Percentiles rank a stretch among this genome's conserved stretches.
Evolutionary conservation across 64 coral and sea anemone genomes (phyloP).

Genomic region (Cladopsammia gracilis): DNA sequence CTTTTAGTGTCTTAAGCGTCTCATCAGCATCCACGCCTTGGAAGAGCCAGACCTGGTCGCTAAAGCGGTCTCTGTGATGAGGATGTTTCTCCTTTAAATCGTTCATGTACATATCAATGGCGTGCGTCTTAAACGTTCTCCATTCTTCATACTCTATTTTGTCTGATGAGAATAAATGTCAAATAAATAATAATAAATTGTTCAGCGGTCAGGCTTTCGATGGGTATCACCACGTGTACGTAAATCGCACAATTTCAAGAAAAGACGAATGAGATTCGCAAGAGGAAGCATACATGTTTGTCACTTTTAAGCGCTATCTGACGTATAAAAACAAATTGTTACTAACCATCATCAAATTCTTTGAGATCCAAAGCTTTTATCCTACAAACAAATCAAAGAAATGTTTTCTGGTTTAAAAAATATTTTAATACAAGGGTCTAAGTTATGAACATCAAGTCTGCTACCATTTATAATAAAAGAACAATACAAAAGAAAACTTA

Average conservation of each 20-base stretch:
- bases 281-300: too few species aligned
- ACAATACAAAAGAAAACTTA: conserved; percentile 40
- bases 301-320: background rate
- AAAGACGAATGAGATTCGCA: too few species aligned
- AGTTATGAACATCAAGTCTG: too few species aligned
- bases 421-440: too few species aligned
- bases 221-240: too few species aligned
- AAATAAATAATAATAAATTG: too few species aligned
- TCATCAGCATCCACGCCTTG: conserved; percentile 62
- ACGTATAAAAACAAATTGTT: background rate
- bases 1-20: conserved; percentile 31
- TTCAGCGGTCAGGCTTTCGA: too few species aligned
- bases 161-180: conserved; percentile 31
- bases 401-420: background rate
- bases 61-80: conserved; percentile 84
- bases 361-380: conserved; percentile 76
- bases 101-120: conserved; percentile 94
- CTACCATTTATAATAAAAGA: background rate
- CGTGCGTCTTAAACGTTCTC: conserved; percentile 77
- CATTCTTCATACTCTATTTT: conserved; percentile 79
- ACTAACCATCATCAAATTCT: conserved; percentile 85
- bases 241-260: too few species aligned
- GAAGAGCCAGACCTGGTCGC: conserved; percentile 89
- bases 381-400: conserved; percentile 34
- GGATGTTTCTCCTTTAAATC: conserved; percentile 91